phyloP scores from a whole-genome alignment of 2,113 vertebrate species.

The Heterochromis multidens region DNA sequence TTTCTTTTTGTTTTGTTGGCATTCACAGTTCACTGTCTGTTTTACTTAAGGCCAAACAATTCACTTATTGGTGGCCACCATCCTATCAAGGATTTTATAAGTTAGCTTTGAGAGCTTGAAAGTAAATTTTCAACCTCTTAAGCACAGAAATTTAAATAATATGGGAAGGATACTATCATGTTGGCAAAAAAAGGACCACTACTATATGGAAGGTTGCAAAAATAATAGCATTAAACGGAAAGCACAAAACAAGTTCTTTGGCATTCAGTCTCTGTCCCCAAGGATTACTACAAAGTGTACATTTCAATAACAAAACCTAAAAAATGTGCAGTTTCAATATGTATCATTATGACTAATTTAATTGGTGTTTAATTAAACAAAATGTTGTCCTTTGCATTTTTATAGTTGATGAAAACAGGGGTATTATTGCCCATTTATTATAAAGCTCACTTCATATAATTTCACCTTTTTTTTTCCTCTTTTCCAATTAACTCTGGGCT shows the following conservation, averaged over 20 bases:
- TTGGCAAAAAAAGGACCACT: neutral
- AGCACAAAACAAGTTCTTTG: no score
- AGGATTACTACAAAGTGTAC: neutral
- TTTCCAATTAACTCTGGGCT: neutral
- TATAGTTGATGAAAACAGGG: neutral
- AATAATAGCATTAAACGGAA: neutral
- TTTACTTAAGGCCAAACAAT: neutral
- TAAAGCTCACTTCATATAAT: neutral
- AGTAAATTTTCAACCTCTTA: neutral
- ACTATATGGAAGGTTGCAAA: neutral
- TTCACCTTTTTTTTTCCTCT: neutral
- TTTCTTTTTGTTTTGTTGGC: neutral
- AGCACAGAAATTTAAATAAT: neutral
- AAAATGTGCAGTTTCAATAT: neutral
- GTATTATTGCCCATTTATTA: neutral
- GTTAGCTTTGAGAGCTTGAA: neutral
- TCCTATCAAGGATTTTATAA: neutral
- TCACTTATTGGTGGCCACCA: neutral
- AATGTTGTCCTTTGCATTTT: neutral
- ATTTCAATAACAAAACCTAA: accelerated
- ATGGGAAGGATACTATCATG: neutral
- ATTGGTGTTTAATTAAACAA: neutral
- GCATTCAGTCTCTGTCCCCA: no score
- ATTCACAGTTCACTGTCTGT: neutral
- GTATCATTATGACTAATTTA: neutral